Percentiles rank a stretch among this genome's conserved stretches.
Evolutionary conservation across 2,888 invertebrate species (phyloP).

Genomic region (Smittia sp.): DNA sequence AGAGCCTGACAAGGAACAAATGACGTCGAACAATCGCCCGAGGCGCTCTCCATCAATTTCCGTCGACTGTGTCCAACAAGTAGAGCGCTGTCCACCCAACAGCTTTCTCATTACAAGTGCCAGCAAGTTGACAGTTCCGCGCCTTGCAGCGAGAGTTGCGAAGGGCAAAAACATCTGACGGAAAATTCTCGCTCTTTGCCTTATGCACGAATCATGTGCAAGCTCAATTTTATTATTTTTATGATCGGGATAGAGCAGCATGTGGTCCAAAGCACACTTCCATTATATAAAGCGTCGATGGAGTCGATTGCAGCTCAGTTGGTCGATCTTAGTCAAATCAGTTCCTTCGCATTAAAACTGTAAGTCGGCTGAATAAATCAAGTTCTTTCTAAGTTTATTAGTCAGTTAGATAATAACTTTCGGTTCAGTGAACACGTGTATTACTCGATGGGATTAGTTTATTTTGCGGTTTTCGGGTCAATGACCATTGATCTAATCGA

Average conservation of each 20-base stretch:
- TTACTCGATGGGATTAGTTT: no score
- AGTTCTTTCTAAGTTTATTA: no score
- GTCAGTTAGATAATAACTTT: no score
- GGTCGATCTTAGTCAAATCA: slow-evolving; percentile 17
- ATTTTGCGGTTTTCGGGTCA: no score
- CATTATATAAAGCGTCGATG: slow-evolving; percentile 28
- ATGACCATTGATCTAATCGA: no score
- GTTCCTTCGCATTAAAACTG: not conserved
- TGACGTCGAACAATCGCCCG: not conserved
- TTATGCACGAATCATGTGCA: slow-evolving; percentile 35
- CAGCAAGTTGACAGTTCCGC: not conserved
- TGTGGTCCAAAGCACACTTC: not conserved
- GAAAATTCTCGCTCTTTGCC: not conserved
- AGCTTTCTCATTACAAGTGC: not conserved
- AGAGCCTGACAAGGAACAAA: not conserved
- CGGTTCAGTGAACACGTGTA: no score
- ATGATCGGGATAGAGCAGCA: not conserved
- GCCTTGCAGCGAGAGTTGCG: not conserved
- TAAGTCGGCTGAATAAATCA: no score
- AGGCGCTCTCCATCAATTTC: not conserved
- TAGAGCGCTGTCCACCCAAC: not conserved
- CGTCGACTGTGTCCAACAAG: not conserved
- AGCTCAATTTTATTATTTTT: slow-evolving; percentile 28
- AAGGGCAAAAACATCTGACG: not conserved
- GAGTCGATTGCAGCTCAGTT: slow-evolving; percentile 2